Evolutionary conservation across 2,888 invertebrate species (phyloP).

Genomic region (Drosophila cyrtoloma): DNA sequence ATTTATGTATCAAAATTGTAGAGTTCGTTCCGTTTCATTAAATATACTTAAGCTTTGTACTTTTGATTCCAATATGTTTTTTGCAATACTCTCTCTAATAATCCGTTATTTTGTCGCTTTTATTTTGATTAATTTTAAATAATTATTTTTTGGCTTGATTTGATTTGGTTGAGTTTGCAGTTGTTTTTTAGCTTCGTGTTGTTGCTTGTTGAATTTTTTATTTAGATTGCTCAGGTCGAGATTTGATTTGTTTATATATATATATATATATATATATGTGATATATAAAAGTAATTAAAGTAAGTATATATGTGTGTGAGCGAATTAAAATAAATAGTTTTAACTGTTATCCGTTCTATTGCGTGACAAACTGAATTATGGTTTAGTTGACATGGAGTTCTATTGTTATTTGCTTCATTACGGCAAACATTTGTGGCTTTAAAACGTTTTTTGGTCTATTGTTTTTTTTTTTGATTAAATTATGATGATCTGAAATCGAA

Average conservation of each 20-base stretch:
- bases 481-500: constrained; percentile 82
- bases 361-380: constrained; percentile 81
- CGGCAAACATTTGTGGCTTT: constrained; percentile 50
- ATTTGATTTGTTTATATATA: constrained; percentile 22
- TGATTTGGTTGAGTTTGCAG: constrained; percentile 26
- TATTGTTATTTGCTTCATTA: constrained; percentile 67
- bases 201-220: constrained; percentile 25
- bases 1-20: constrained; percentile 34
- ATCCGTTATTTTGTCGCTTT: constrained; percentile 27
- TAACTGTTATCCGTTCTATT: constrained; percentile 81
- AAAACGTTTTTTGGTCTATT: constrained; percentile 82
- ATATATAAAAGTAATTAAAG: constrained; percentile 7
- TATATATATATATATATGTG: neutral
- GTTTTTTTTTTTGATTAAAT: constrained; percentile 76
- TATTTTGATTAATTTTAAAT: constrained; percentile 8
- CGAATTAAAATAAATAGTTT: constrained; percentile 34
- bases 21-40: constrained; percentile 40
- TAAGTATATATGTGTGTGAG: constrained; percentile 21
- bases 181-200: constrained; percentile 28
- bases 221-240: constrained; percentile 46
- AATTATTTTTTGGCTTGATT: constrained; percentile 9
- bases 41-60: constrained; percentile 59
- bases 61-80: constrained; percentile 74
- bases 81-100: constrained; percentile 35
- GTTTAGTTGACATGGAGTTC: constrained; percentile 72